Base-by-base conservation (phyloP, 2,888 invertebrate genomes). In the Invenusta paracnida region DNA sequence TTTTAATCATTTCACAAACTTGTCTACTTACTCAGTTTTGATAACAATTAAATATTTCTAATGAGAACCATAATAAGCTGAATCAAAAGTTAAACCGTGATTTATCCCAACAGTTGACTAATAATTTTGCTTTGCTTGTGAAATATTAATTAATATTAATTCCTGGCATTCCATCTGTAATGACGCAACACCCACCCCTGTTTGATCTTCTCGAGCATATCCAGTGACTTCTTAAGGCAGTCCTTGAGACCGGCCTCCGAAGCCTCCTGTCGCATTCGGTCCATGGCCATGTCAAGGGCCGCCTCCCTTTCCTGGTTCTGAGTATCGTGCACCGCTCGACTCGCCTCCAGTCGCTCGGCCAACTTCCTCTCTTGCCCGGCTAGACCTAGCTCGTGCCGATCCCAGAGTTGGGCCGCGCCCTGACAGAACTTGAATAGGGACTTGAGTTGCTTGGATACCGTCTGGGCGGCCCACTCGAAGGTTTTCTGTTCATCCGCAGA, bases 231-330 rank as follows among this genome's bases (percentile, higher is more conserved):
- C n/a, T 88, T 88, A 11, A 91, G 89, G 82, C 89, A 89, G 84
- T 89, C 89, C 86, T 89, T 89, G 17, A 91, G 89, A 1, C 88
- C 88, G 29, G 86, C 86, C 87, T 91, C 91, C 11, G 88, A 89
- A n/a, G 90, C 89, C 86, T 90, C 91, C 85, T 91, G 91, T 86
- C 91, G 88, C 90, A 91, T 90, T 31, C 89, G 87, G 88, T 91
- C 91, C 90, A 91, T 90, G 25, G 90, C 89, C 28, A 90, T 89
- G 87, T 91, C 91, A 82, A 91, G 88, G 84, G 90, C 89, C 0
- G 90, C 90, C 87, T 91, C 91, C 83, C 88, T 88, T 27, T 91
- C 90, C 90, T 91, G 91, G 87, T 91, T 91, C 79, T 89, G 88
- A 73, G 88, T 89, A 88, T 91, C 91, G 85, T 91, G 91, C 0